These are phyloP conservation scores for Monochamus saltuarius DNA, from an alignment of 1,140 invertebrate species.

Conservation along the genomic window DNA sequence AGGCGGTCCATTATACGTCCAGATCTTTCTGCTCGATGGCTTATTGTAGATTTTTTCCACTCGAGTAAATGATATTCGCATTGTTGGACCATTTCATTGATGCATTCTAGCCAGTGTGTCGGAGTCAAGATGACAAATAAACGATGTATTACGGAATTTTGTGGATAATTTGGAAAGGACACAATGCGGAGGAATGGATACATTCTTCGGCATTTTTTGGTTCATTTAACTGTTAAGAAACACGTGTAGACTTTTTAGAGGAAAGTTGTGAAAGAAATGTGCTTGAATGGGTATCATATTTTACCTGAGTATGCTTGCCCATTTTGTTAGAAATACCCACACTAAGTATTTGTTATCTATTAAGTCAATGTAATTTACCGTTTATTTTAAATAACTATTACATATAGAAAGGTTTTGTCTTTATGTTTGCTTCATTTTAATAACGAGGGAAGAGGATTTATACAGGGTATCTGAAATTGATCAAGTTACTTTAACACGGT, in stretches of 20 bases:
- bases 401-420: no score
- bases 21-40: not conserved
- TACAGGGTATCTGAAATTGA: no score
- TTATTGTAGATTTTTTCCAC: constrained; percentile 17
- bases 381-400: no score
- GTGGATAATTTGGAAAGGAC: not conserved
- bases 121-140: constrained; percentile 20
- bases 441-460: no score
- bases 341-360: no score
- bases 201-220: constrained; percentile 17
- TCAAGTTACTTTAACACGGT: no score
- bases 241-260: constrained; percentile 11
- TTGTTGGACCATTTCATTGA: constrained; percentile 18
- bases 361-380: no score
- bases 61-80: constrained; percentile 18
- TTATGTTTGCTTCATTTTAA: no score
- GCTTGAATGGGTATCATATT: constrained; percentile 3
- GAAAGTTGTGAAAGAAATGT: not conserved
- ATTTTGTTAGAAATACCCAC: no score
- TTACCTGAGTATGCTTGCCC: constrained; percentile 8
- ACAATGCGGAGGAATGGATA: not conserved
- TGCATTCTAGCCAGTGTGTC: constrained; percentile 1
- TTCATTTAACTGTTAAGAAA: constrained; percentile 14
- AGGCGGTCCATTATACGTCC: not conserved
- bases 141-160: constrained; percentile 19